Evolutionary conservation across 2,113 vertebrate species (phyloP), one percentile per base, ranked within the genome.

Genomic region (Charina bottae): DNA sequence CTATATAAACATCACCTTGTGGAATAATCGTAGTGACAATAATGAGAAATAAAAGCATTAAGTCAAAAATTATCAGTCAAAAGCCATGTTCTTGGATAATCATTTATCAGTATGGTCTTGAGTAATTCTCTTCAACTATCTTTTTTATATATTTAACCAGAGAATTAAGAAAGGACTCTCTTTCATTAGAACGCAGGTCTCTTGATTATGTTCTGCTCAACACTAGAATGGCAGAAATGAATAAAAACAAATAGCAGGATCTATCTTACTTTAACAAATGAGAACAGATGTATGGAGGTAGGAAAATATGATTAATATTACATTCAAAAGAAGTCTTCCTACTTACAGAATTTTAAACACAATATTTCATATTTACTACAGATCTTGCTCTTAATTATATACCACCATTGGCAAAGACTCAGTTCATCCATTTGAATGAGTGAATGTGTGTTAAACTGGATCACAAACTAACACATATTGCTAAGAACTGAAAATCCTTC

Each of bases 181-280:
- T 28, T 91, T 15, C 37, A 60, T 83, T 88, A 55, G 10, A 11
- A 42, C 53, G 42, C 3, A 89, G 42, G 8, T 62, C 89, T 9
- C 37, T 90, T 88, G 37, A 84, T 58, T 92, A 49, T 54, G 37
- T 56, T 15, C 19, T 62, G 55, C 15, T 92, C 55, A 86, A 58
- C 72, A 55, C 26, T 90, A 17, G 55, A 21, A 6, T 83, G 60
- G 62, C 33, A 87, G 89, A 87, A 85, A 93, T 72, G 23, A 78
- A 90, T 90, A 72, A 83, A 87, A 90, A 58, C 78, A 93, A 90
- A 90, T 87, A 87, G 26, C 21, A 37, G 62, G 54, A 83, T 90
- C 46, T 53, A 78, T 90, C 60, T 64, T 46, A 90, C 62, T 90
- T 93, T 93, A 62, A 93, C 62, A 90, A 9, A 21, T 56, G 84